Evolutionary conservation across 2,888 invertebrate species (phyloP).

Genomic region (Geophilus truncorum): DNA sequence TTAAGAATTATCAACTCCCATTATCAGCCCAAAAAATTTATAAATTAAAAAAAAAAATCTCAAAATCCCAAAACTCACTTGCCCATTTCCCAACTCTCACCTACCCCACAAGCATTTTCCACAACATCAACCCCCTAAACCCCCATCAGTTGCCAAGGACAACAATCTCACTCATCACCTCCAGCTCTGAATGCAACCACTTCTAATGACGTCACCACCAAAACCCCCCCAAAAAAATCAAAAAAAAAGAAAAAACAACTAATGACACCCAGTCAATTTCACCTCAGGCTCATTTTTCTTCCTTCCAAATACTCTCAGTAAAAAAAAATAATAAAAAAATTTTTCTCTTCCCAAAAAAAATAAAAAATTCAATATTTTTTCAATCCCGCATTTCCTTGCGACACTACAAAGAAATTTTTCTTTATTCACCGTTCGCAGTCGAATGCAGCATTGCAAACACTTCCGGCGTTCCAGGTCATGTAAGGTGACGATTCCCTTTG

Average conservation of each 20-base stretch:
- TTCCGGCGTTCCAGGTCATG: conserved; percentile 18
- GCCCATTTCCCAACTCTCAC: too few relatives aligned
- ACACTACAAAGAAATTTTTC: conserved; percentile 16
- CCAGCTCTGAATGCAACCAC: too few relatives aligned
- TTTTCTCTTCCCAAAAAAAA: not conserved
- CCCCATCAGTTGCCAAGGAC: too few relatives aligned
- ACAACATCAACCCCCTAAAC: too few relatives aligned
- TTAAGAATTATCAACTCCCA: too few relatives aligned
- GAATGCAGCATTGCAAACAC: conserved; percentile 12
- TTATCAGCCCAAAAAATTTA: too few relatives aligned
- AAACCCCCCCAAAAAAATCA: too few relatives aligned
- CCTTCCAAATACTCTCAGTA: not conserved
- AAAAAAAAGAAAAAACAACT: not conserved
- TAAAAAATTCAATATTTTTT: conserved; percentile 17
- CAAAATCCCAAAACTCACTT: too few relatives aligned
- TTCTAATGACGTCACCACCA: too few relatives aligned
- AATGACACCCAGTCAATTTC: not conserved
- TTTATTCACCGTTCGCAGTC: conserved; percentile 7
- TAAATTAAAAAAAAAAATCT: too few relatives aligned
- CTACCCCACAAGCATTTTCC: too few relatives aligned
- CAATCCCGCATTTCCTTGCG: not conserved
- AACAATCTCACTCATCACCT: too few relatives aligned
- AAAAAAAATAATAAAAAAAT: not conserved
- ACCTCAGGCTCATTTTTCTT: not conserved
- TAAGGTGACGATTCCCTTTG: conserved; percentile 22